Evolutionary conservation across 2,888 invertebrate species (phyloP), one percentile per base, ranked within the genome.

Genomic region (Diaphora mendica): DNA sequence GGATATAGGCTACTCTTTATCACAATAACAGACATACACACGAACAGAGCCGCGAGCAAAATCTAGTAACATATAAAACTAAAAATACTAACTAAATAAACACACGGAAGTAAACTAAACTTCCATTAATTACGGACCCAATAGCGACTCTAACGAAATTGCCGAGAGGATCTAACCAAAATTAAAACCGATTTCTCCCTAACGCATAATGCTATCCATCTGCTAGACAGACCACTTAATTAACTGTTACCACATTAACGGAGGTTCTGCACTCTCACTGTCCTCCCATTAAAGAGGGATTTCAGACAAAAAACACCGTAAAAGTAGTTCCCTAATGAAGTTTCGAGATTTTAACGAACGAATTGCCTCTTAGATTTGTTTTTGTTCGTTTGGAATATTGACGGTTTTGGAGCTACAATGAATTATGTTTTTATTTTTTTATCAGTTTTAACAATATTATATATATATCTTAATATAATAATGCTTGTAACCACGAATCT

Each of bases 181-280:
- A 74, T 71, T 72, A 74, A 77, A 72, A 70, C 68, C 59, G 74
- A 65, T 77, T 77, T 64, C 76, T 70, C 76, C 76, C 80, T 73
- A 65, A 72, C 59, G 73, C 82, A 79, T 78, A 83, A 80, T 82
- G 72, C 85, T 84, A 86, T 86, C 86, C 86, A 86, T 86, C 86
- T 86, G 79, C 35, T 67, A 77, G 84, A 84, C 78, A 73, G 78
- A 72, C 77, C 80, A 82, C 86, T 86, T 86, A 86, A 85, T 86
- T 86, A 85, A 78, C 76, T 70, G 71, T 78, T 74, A 65, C 76
- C 76, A 70, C 68, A 72, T 72, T 68, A 72, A 69, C 39, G 64
- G 55, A 64, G 70, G 68, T 77, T 74, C 51, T 76, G 81, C 81
- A 68, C 33, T 72, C 71, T 81, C 81, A 81, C 67, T 48, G 64